These are phyloP conservation scores for Plutella xylostella DNA, from an alignment of 2,888 invertebrate species.

Conservation along the genomic window DNA sequence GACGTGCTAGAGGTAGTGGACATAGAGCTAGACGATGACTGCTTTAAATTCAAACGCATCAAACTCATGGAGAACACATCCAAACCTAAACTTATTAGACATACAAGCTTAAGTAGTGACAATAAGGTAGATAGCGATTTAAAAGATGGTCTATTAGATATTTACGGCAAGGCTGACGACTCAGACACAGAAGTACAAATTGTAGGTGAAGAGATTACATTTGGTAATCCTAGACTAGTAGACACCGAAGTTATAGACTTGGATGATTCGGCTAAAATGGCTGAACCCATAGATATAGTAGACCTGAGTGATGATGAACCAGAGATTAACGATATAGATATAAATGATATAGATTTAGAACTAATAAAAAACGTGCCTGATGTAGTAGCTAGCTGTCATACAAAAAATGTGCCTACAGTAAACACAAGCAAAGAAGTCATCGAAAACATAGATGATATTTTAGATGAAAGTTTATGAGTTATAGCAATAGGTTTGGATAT, in stretches of 20 bases:
- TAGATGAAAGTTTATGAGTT: conserved; percentile 42
- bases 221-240: conserved; percentile 28
- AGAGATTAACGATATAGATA: conserved; percentile 36
- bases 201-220: conserved; percentile 42
- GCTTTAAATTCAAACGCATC: conserved; percentile 52
- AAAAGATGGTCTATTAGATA: conserved; percentile 21
- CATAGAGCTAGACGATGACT: conserved; percentile 50
- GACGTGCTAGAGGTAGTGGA: conserved; percentile 45
- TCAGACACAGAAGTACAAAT: conserved; percentile 57
- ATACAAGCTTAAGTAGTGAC: conserved; percentile 24
- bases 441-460: conserved; percentile 28
- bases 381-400: conserved; percentile 53
- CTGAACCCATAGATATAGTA: conserved; percentile 41
- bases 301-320: conserved; percentile 50
- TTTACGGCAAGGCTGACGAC: conserved; percentile 35
- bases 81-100: conserved; percentile 50
- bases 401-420: too few species aligned
- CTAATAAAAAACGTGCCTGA: conserved; percentile 52
- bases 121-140: conserved; percentile 25
- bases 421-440: too few species aligned
- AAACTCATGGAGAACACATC: conserved; percentile 39
- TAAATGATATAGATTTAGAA: conserved; percentile 35
- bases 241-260: conserved; percentile 42
- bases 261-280: conserved; percentile 31
- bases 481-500: conserved; percentile 24